Conservation (phyloP, 2,113 vertebrate species). For the Plotosus lineatus region DNA sequence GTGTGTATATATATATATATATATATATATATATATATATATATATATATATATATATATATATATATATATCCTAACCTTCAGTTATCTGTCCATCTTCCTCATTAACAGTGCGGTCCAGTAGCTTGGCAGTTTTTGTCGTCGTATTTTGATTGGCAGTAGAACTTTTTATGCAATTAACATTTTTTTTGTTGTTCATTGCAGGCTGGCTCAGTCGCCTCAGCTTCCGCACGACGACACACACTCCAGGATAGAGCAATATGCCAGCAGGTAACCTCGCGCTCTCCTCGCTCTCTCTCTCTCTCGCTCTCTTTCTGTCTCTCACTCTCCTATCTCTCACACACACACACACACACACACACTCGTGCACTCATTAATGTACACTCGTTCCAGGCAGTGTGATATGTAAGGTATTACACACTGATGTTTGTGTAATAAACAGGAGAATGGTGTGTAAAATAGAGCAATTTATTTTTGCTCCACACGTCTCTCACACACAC, state of each 20-base stretch:
- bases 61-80: no score
- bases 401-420: not conserved
- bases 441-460: not conserved
- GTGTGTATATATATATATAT: no score
- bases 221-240: constrained; percentile 95
- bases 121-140: constrained; percentile 56
- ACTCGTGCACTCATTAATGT: not conserved
- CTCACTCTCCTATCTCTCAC: no score
- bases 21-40: no score
- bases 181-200: constrained; percentile 56
- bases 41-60: no score
- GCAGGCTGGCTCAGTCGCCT: constrained; percentile 87
- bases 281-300: no score
- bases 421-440: not conserved
- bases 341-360: constrained; percentile 1
- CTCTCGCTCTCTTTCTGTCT: no score
- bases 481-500: not conserved
- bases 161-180: constrained; percentile 14
- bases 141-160: constrained; percentile 4
- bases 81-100: constrained; percentile 38
- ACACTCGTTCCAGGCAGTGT: not conserved
- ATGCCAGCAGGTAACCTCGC: constrained; percentile 90
- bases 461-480: not conserved
- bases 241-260: constrained; percentile 95
- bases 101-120: constrained; percentile 47